Base-by-base conservation (phyloP, 2,888 invertebrate genomes). In the Ophion ellenae region DNA sequence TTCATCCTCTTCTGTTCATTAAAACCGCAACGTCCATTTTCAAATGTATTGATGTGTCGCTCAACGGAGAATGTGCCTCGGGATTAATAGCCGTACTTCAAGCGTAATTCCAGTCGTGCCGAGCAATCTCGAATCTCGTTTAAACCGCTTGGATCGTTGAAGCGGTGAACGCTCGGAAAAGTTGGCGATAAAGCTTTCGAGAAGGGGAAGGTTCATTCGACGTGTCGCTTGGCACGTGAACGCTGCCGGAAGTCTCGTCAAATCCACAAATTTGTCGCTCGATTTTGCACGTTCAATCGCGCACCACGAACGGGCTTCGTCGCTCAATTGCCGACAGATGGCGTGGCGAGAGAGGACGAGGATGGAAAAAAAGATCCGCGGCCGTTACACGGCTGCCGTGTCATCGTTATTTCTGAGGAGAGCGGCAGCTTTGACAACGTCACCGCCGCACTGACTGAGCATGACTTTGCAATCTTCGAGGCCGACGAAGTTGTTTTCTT, bases 351-450 rank as follows among this genome's bases (percentile, higher is more conserved):
- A 40, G 11, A 40, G 11, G 47, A 64, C 11, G 20, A n/a, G 45
- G 14, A 17, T 14, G n/a, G 1, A 24, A 63, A 40, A 69, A 28
- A 53, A 70, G 1, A 45, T 7, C 53, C 47, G 53, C 53, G 17
- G 53, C 53, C 64, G 69, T 83, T 90, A 94, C 85, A 94, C 94
- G 7, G 94, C 92, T 1, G 94, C 92, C 10, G 92, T 92, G 67
- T 94, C 94, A 9, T 94, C 94, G 17, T 92, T 91, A 80, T 89
- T 94, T 71, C 92, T 90, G 6, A 94, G 84, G 57, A 94, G 79
- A 9, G 94, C 92, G n/a, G 93, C 94, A 20, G 94, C 94, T 86
- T 94, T 94, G 1, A 93, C 92, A 24, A 94, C 92, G 53, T 94
- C 93, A 9, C 94, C 94, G 17, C 92, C 92, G 82, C 94, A 94